These are phyloP conservation scores for Oophaga pumilio DNA, from an alignment of 2,113 vertebrate genomes.

Conservation along the genomic window DNA sequence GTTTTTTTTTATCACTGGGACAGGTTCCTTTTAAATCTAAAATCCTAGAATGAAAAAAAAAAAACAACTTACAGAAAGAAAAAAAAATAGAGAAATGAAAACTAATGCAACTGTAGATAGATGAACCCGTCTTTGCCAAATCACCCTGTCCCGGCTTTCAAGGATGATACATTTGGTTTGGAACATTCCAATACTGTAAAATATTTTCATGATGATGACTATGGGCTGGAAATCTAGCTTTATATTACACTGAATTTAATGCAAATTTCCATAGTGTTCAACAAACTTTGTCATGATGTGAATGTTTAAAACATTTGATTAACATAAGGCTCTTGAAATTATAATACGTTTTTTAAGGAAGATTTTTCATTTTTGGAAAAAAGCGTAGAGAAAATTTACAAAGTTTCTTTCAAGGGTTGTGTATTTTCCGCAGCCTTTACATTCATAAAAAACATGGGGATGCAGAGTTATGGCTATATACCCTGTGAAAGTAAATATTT, in stretches of 20 bases:
- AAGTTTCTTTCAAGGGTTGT: not conserved
- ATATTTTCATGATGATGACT: slow-evolving; percentile 66
- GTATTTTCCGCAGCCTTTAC: not conserved
- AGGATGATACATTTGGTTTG: slow-evolving; percentile 70
- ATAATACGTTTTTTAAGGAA: not conserved
- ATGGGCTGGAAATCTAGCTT: slow-evolving; percentile 76
- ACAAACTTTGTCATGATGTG: not conserved
- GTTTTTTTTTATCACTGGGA: not conserved
- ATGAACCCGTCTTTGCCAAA: not conserved
- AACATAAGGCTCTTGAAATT: not conserved
- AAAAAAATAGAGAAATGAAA: not conserved
- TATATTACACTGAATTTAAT: slow-evolving; percentile 83
- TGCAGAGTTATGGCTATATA: not conserved
- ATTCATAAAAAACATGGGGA: not conserved
- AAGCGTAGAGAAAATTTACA: not conserved
- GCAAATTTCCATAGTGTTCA: slow-evolving; percentile 9
- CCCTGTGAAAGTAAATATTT: not conserved
- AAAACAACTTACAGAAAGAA: not conserved
- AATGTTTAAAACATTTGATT: not conserved
- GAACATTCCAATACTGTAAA: slow-evolving; percentile 81
- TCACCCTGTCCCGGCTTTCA: not conserved
- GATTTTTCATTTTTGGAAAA: not conserved
- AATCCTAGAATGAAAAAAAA: not conserved
- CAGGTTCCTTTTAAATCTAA: not conserved
- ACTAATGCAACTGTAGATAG: not conserved